Base-by-base conservation (phyloP, 2,797 vertebrate species). In the Parauchenoglanis punctatus region DNA sequence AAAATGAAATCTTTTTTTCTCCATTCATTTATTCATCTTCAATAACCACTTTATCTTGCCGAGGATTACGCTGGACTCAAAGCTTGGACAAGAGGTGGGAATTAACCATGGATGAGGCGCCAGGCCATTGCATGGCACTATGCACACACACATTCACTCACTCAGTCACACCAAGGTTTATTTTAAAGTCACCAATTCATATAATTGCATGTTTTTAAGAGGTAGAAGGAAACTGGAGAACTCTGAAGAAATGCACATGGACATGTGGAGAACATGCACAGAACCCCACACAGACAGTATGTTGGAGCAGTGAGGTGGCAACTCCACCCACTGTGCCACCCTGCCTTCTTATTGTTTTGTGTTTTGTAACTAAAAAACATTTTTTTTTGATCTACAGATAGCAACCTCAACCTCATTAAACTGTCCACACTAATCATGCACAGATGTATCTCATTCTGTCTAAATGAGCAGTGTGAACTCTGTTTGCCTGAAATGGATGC, bases 401-500 rank as follows among this genome's bases (percentile, higher is more conserved):
- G 17, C 28, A 23, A 31, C 31, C 61, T 58, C 56, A 85, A 35
- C 68, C 65, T 85, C 85, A 44, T 89, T 54, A 63, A 85, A 67
- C 72, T 59, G 84, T 63, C 67, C n/a, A 54, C 44, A 72, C 75
- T 89, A 90, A 89, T 87, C 82, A 85, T 56, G 81, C 86, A 52
- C 85, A 87, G 84, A 78, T 89, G 88, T 87, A 77, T 77, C 72
- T 78, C 80, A 81, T 78, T 78, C 78, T 73, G 68, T 46, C 28
- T 88, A 87, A 88, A 84, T 85, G 85, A 88, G 76, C 81, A 25
- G 63, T 63, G 73, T 68, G 68, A 86, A 59, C 56, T 84, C 85
- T 78, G 87, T 85, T 87, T 65, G 73, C 73, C 73, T 81, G 81
- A 88, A 91, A 85, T 82, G 54, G 88, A 86, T 89, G 83, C 89